phyloP scores from a whole-genome alignment of 2,888 invertebrate genomes.

The Acrocyrtus sp. region DNA sequence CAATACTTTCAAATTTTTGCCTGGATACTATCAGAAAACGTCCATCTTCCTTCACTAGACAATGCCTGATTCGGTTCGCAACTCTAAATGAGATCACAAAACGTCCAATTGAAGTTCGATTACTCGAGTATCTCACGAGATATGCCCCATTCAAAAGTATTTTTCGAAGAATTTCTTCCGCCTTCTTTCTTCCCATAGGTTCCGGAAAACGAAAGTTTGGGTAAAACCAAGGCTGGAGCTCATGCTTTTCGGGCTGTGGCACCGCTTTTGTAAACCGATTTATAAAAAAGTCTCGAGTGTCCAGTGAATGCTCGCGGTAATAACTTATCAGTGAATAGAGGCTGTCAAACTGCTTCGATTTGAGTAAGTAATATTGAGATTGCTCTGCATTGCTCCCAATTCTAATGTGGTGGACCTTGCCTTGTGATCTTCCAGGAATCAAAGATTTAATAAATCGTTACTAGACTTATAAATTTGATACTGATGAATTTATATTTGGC shows the following conservation, averaged over 20 bases:
- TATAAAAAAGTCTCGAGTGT: conserved; percentile 90
- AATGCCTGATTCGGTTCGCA: conserved; percentile 95
- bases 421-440: no score
- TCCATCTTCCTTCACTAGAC: conserved; percentile 92
- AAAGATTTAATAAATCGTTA: no score
- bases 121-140: conserved; percentile 56
- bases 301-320: conserved; percentile 85
- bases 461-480: conserved; percentile 63
- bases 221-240: conserved; percentile 52
- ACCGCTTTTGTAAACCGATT: conserved; percentile 84
- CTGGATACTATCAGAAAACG: conserved; percentile 89
- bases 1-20: conserved; percentile 93
- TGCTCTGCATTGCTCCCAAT: conserved; percentile 86
- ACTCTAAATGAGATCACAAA: conserved; percentile 94
- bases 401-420: conserved; percentile 89
- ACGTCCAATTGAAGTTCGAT: conserved; percentile 66
- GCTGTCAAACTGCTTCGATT: conserved; percentile 88
- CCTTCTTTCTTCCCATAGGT: conserved; percentile 44
- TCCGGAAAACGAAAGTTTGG: conserved; percentile 43
- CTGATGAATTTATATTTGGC: background rate
- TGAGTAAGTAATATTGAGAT: conserved; percentile 85
- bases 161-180: conserved; percentile 56
- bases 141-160: conserved; percentile 59
- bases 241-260: conserved; percentile 91
- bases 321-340: conserved; percentile 90